Evolutionary conservation across 92 coral and sea anemone species (phyloP).

Genomic region (Umimayanthus chanpuru): DNA sequence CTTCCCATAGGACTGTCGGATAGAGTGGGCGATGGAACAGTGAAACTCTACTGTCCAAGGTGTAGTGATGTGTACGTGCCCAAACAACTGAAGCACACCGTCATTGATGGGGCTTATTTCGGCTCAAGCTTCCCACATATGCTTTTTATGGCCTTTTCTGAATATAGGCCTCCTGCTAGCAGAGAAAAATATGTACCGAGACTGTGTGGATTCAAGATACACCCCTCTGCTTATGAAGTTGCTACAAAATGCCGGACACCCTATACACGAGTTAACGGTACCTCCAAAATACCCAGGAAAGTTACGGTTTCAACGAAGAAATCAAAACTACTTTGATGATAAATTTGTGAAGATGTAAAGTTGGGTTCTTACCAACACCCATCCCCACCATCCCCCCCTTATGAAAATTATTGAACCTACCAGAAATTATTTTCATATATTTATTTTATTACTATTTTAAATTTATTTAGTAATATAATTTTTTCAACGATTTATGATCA

Average conservation of each 20-base stretch:
- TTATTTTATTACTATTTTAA: no score
- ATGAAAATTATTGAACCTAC: no score
- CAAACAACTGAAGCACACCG: constrained; percentile 65
- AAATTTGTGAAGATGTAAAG: no score
- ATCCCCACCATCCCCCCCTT: no score
- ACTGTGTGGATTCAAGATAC: constrained; percentile 83
- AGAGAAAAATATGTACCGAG: constrained; percentile 72
- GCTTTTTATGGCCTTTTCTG: constrained; percentile 88
- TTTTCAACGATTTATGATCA: no score
- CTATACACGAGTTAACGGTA: constrained; percentile 51
- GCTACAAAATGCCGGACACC: constrained; percentile 41
- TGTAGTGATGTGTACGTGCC: constrained; percentile 83
- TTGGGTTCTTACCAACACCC: no score
- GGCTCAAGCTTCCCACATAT: constrained; percentile 87
- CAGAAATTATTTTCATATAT: no score
- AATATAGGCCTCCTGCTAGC: constrained; percentile 68
- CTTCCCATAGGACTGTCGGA: constrained; percentile 87
- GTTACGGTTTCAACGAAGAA: constrained; percentile 8
- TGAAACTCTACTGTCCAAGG: constrained; percentile 82
- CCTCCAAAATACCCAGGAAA: constrained; percentile 46
- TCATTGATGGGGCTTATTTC: constrained; percentile 84
- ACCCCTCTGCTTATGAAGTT: constrained; percentile 64
- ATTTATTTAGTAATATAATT: no score
- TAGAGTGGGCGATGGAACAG: constrained; percentile 81
- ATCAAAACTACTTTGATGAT: constrained; percentile 1